phyloP scores from a whole-genome alignment of 2,797 vertebrate genomes.

The Mico argentatus region DNA sequence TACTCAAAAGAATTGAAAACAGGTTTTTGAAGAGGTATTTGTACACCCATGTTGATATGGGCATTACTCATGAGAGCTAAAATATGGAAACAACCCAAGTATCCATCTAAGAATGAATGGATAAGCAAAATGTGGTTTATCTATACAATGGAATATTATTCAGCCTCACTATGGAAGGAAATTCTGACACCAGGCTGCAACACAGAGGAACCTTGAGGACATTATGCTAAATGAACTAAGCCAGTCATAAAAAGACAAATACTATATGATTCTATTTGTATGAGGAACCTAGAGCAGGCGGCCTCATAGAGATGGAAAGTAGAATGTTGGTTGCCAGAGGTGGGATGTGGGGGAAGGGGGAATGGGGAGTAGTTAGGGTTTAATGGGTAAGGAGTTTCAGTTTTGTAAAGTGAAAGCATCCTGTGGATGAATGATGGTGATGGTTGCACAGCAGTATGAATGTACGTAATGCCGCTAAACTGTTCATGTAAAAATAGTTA shows the following conservation, averaged over 20 bases:
- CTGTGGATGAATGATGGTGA: background rate
- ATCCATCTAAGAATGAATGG: background rate
- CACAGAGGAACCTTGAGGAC: background rate
- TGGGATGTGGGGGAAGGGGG: background rate
- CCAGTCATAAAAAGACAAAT: background rate
- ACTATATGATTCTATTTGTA: accelerated
- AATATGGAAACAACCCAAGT: too few relatives aligned
- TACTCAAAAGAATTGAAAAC: background rate
- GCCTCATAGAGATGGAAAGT: background rate
- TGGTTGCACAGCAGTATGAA: too few relatives aligned
- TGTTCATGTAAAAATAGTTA: background rate
- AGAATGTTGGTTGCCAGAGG: background rate
- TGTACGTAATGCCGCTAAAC: too few relatives aligned
- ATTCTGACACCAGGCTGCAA: background rate
- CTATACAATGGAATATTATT: background rate
- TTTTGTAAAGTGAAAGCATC: background rate
- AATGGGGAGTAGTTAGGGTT: too few relatives aligned
- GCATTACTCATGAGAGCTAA: background rate
- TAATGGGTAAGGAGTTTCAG: background rate
- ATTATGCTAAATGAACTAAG: background rate
- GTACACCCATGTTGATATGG: background rate
- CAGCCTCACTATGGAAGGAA: background rate
- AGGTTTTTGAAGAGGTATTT: background rate
- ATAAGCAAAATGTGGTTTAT: background rate
- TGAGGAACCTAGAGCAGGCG: background rate